Conservation (phyloP, 2,888 invertebrate species). For the Linyphia triangularis region DNA sequence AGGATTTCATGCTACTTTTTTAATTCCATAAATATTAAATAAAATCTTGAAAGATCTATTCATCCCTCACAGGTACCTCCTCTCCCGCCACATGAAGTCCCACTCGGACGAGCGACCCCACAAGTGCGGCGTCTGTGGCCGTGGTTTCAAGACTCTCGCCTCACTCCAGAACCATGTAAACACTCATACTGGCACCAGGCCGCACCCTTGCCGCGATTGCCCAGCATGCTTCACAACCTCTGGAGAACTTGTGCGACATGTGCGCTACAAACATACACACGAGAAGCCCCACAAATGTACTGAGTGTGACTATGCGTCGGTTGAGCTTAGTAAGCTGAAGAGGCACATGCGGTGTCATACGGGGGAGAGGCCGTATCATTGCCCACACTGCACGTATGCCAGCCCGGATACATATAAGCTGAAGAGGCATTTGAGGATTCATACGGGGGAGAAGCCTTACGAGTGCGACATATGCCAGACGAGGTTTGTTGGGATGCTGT, state of each 20-base stretch:
- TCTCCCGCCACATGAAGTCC: conserved; percentile 95
- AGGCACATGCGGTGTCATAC: conserved; percentile 96
- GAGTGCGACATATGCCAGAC: conserved; percentile 86
- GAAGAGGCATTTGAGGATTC: conserved; percentile 95
- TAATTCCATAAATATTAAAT: too few species aligned
- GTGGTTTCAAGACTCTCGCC: conserved; percentile 95
- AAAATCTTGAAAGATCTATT: too few species aligned
- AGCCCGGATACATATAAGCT: conserved; percentile 98
- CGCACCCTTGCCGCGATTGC: conserved; percentile 93
- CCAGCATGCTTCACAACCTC: conserved; percentile 91
- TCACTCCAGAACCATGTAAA: conserved; percentile 97
- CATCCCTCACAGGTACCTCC: conserved; percentile 83
- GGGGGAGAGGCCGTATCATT: conserved; percentile 93
- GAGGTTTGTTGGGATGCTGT: too few species aligned
- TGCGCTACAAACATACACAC: conserved; percentile 95
- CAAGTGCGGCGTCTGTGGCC: conserved; percentile 94
- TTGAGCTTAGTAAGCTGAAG: conserved; percentile 95
- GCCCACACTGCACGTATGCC: conserved; percentile 97
- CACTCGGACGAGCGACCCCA: conserved; percentile 96
- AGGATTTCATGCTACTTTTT: too few species aligned
- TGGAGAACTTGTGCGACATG: conserved; percentile 88
- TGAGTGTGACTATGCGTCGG: conserved; percentile 97
- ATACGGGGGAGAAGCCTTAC: conserved; percentile 83
- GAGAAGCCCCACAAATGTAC: conserved; percentile 98
- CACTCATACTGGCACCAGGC: conserved; percentile 96